Evolutionary conservation across 2,888 invertebrate genomes (phyloP), one percentile per base, ranked within the genome.

Genomic region (Oligia strigilis): DNA sequence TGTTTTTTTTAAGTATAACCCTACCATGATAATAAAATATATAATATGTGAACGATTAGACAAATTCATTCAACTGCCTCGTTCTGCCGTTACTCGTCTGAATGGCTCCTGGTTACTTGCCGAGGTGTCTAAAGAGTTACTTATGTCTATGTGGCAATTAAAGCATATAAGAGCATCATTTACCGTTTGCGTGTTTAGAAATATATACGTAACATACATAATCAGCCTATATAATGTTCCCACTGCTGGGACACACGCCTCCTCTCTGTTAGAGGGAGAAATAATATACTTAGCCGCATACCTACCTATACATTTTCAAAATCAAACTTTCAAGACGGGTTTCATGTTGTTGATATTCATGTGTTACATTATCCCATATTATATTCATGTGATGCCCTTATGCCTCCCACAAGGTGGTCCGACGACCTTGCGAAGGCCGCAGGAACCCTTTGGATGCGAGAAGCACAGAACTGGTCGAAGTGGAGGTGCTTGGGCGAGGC

Each of bases 41-140:
- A 4, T 58, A 5, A 14, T 14, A 14, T 29, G 2, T 13, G 2
- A 62, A 14, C 8, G 1, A 29, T 29, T 17, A 17, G 8, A 29
- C 23, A 52, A 64, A 75, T 9, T 17, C 58, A 52, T 36, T 52
- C 3, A 29, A 60, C 0, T 43, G n/a, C 4, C 23, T 66, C 2
- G 8, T 46, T 29, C 17, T 49, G 9, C 4, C 29, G 23, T 29
- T n/a, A 71, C 19, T 14, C 9, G 43, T n/a, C n/a, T 11, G 8
- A 40, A 49, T 36, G 14, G 43, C 43, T 9, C 36, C 14, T 55
- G 14, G 17, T 17, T 6, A 5, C 43, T 60, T 60, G 75, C 58
- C 82, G 67, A 52, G 60, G 43, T 43, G 80, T 81, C 66, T 80
- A 19, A 29, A 40, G 19, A 2, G 58, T 60, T 58, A 17, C 5